These are phyloP conservation scores for Horisme vitalbata DNA, from an alignment of 2,888 invertebrate genomes.

Conservation along the genomic window DNA sequence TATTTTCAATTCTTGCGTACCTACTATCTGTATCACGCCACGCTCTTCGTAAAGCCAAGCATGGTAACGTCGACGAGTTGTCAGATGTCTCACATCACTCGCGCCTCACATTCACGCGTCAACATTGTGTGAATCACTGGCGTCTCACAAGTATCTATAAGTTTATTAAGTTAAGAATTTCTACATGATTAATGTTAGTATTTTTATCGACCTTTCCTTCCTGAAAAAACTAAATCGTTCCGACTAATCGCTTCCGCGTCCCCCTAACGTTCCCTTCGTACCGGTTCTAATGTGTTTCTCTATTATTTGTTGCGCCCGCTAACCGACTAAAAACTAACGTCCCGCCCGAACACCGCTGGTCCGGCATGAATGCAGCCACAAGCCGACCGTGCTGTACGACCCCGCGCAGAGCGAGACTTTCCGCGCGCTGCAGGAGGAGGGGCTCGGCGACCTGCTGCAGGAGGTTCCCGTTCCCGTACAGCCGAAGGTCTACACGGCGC, in stretches of 20 bases:
- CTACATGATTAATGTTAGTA: slow-evolving; percentile 85
- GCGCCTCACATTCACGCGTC: slow-evolving; percentile 56
- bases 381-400: slow-evolving; percentile 91
- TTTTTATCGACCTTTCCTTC: slow-evolving; percentile 93
- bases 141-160: slow-evolving; percentile 50
- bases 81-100: slow-evolving; percentile 45
- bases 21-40: slow-evolving; percentile 54
- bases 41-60: slow-evolving; percentile 45
- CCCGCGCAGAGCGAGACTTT: slow-evolving; percentile 94
- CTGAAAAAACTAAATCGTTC: slow-evolving; percentile 83
- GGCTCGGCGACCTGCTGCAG: slow-evolving; percentile 84
- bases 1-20: slow-evolving; percentile 66
- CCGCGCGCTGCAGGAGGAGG: slow-evolving; percentile 92
- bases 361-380: slow-evolving; percentile 68
- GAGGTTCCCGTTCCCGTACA: slow-evolving; percentile 88
- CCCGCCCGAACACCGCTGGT: slow-evolving; percentile 50
- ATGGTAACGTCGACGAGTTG: slow-evolving; percentile 60
- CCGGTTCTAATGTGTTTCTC: slow-evolving; percentile 66
- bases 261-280: slow-evolving; percentile 51
- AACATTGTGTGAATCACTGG: slow-evolving; percentile 51
- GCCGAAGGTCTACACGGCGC: slow-evolving; percentile 89
- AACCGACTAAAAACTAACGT: slow-evolving; percentile 79
- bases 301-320: slow-evolving; percentile 74
- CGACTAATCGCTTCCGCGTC: slow-evolving; percentile 44
- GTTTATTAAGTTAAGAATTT: slow-evolving; percentile 63